Evolutionary conservation across 2,113 vertebrate genomes (phyloP).

Genomic region (Aythya baeri): DNA sequence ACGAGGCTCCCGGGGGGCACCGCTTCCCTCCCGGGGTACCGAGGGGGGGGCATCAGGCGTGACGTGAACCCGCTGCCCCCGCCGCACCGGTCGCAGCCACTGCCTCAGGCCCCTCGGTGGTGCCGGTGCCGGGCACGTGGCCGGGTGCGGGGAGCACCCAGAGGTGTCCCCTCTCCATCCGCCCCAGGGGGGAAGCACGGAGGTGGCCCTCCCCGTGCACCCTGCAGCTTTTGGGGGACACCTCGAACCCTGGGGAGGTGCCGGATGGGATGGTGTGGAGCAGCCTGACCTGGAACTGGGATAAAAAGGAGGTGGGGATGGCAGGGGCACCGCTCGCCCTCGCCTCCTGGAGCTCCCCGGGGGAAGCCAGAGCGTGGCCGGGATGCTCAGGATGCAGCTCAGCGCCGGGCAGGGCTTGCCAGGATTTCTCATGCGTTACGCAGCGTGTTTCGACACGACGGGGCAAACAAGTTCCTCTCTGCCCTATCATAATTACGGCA

Average conservation of each 20-base stretch:
- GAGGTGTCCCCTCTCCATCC: not conserved
- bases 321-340: not conserved
- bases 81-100: too few species aligned
- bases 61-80: not conserved
- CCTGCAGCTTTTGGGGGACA: not conserved
- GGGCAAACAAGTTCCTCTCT: not conserved
- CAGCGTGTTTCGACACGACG: not conserved
- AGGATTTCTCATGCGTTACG: not conserved
- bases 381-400: not conserved
- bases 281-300: not conserved
- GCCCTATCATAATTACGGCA: not conserved
- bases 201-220: not conserved
- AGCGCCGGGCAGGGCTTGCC: not conserved
- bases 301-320: not conserved
- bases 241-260: not conserved
- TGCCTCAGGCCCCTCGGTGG: too few species aligned
- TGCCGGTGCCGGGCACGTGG: not conserved
- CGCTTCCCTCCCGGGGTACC: not conserved
- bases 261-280: not conserved
- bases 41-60: not conserved
- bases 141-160: too few species aligned
- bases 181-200: not conserved
- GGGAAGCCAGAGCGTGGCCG: not conserved
- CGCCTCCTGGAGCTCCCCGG: not conserved
- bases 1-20: not conserved